Base-by-base conservation (phyloP, 2,888 invertebrate genomes). In the Brassicogethes aeneus region DNA sequence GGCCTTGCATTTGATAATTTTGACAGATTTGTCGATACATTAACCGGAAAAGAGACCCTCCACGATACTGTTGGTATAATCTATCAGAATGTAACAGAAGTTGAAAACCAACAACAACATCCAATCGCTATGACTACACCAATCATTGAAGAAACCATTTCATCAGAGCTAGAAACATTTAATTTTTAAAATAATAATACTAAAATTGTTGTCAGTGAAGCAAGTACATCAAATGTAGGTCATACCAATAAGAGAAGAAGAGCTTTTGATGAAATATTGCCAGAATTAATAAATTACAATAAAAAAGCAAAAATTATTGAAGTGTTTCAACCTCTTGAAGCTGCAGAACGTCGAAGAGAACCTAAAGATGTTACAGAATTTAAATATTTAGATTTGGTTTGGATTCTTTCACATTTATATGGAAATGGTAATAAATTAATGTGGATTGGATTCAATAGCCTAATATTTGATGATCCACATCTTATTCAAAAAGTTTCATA, bases 401-500 rank as follows among this genome's bases (percentile, higher is more conserved):
- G 36, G 39, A 44, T 42, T 38, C n/a, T 44, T 2, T 36, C 36
- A 2, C 39, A 44, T 42, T 41, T 39, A 36, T 32, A 29, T 1
- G 33, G 39, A 14, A 30, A 44, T 33, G 37, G 36, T 35, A 34
- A 42, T 34, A 3, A 30, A 17, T 40, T 42, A 30, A 45, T 45
- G 45, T 45, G 42, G 45, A 39, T 40, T 23, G 42, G 42, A 13
- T 45, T 16, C 33, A 32, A 45, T 33, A 36, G 45, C 34, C 32
- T 32, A 55, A 50, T 40, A 45, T 51, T 41, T 15, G 31, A 39
- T 17, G 49, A 52, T 44, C 30, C 41, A 33, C 39, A 33, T 34
- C 17, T 37, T 33, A 40, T 43, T 32, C 55, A 58, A 46, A 49
- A 53, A 38, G 42, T 59, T 36, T 47, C 53, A 12, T 57, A 60